These are phyloP conservation scores for Solea solea DNA, from an alignment of 2,113 vertebrate genomes.

Conservation along the genomic window DNA sequence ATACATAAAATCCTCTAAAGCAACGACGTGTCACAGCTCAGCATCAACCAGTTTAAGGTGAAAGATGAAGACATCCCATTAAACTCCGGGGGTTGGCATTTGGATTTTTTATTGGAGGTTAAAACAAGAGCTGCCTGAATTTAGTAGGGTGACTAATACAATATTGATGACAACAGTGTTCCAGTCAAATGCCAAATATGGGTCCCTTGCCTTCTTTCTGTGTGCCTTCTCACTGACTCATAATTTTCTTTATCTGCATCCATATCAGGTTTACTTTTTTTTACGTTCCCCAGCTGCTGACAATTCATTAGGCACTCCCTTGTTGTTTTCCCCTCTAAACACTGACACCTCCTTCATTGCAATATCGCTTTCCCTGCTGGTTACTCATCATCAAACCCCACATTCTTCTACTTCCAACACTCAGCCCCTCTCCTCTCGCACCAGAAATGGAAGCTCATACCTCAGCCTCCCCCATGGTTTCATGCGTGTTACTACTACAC, in stretches of 20 bases:
- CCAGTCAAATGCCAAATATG: constrained; percentile 58
- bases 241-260: constrained; percentile 17
- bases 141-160: constrained; percentile 47
- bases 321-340: constrained; percentile 14
- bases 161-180: constrained; percentile 40
- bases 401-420: constrained; percentile 14
- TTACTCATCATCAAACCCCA: constrained; percentile 11
- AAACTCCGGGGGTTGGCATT: constrained; percentile 59
- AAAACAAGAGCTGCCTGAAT: constrained; percentile 33
- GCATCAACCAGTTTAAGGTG: not conserved
- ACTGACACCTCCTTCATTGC: constrained; percentile 13
- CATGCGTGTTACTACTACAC: constrained; percentile 42
- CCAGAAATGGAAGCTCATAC: constrained; percentile 22
- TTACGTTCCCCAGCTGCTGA: constrained; percentile 1
- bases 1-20: constrained; percentile 14
- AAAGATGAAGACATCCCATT: constrained; percentile 42
- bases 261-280: not conserved
- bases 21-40: constrained; percentile 8
- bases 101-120: constrained; percentile 49
- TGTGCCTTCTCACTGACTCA: constrained; percentile 30
- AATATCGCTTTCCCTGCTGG: not conserved
- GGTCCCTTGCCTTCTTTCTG: constrained; percentile 24
- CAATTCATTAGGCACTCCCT: not conserved
- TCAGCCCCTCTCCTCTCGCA: constrained; percentile 14
- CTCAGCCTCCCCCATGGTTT: constrained; percentile 23